Evolutionary conservation across 2,888 invertebrate genomes (phyloP).

Genomic region (Listrodromus nycthemerus): DNA sequence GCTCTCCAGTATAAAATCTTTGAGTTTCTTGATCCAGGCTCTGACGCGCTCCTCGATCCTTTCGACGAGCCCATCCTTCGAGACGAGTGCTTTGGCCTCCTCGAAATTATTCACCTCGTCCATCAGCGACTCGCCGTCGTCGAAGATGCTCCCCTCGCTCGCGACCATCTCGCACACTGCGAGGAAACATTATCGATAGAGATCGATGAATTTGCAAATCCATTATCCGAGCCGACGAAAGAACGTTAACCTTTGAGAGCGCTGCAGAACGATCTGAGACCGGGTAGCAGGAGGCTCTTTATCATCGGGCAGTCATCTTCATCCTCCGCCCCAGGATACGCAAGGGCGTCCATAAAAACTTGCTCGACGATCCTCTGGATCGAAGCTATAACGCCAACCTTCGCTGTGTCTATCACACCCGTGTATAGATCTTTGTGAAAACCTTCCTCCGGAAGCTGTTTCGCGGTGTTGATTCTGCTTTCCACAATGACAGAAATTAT

Average conservation of each 20-base stretch:
- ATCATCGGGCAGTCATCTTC: conserved; percentile 94
- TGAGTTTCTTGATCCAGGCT: conserved; percentile 92
- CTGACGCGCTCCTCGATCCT: conserved; percentile 90
- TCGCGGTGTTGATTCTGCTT: conserved; percentile 89
- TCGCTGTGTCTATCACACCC: conserved; percentile 91
- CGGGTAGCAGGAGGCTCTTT: conserved; percentile 93
- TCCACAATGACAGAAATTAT: conserved; percentile 1
- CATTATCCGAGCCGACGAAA: conserved; percentile 15
- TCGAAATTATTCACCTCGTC: conserved; percentile 87
- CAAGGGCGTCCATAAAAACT: conserved; percentile 95
- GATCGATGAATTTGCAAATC: conserved; percentile 33
- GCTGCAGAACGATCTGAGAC: conserved; percentile 94
- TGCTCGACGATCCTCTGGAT: conserved; percentile 95
- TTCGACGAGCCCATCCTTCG: conserved; percentile 88
- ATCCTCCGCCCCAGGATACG: conserved; percentile 91
- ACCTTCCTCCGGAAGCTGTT: conserved; percentile 96
- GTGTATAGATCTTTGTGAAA: conserved; percentile 93
- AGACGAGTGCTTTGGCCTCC: conserved; percentile 89
- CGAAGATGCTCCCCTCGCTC: conserved; percentile 91
- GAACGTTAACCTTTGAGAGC: conserved; percentile 90
- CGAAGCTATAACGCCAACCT: conserved; percentile 93
- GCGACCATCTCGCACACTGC: conserved; percentile 94
- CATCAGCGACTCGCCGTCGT: conserved; percentile 89
- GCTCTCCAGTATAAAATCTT: conserved; percentile 93
- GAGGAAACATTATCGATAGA: conserved; percentile 13